phyloP scores from a whole-genome alignment of 2,888 invertebrate genomes.

The Seira musarum region DNA sequence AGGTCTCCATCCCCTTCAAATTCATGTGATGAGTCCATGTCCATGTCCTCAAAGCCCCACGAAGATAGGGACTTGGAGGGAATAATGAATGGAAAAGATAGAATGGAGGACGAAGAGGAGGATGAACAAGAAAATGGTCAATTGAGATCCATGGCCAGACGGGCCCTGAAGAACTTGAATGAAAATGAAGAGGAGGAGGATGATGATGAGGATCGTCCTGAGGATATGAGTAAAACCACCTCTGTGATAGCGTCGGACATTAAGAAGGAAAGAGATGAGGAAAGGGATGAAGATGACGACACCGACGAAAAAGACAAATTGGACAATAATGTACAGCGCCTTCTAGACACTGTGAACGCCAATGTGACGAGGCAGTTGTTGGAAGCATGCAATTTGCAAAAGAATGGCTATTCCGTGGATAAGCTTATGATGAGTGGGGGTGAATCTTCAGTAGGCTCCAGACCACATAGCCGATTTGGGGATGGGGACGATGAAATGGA shows the following conservation, averaged over 20 bases:
- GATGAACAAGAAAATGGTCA: slow-evolving; percentile 51
- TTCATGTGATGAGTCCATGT: slow-evolving; percentile 59
- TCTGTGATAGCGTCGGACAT: slow-evolving; percentile 61
- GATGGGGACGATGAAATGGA: slow-evolving; percentile 51
- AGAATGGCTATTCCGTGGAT: slow-evolving; percentile 73
- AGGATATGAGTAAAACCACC: slow-evolving; percentile 48
- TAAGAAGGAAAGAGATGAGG: slow-evolving; percentile 58
- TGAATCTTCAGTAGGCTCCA: slow-evolving; percentile 55
- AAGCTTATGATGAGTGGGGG: slow-evolving; percentile 53
- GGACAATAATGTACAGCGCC: slow-evolving; percentile 77
- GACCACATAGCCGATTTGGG: slow-evolving; percentile 50
- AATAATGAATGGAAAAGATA: slow-evolving; percentile 58
- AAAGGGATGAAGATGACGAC: slow-evolving; percentile 62
- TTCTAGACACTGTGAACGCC: slow-evolving; percentile 83
- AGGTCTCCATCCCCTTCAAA: slow-evolving; percentile 57
- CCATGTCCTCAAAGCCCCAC: slow-evolving; percentile 52
- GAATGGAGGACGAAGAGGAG: slow-evolving; percentile 41
- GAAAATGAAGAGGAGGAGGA: slow-evolving; percentile 70
- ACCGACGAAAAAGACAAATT: slow-evolving; percentile 63
- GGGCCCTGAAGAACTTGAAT: slow-evolving; percentile 64
- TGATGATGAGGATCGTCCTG: slow-evolving; percentile 57
- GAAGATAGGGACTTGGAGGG: not conserved
- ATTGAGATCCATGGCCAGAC: slow-evolving; percentile 19
- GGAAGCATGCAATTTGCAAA: slow-evolving; percentile 77
- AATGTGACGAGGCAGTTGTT: slow-evolving; percentile 83